These are phyloP conservation scores for Phylloscopus trochilus DNA, from an alignment of 2,113 vertebrate species.

Conservation along the genomic window DNA sequence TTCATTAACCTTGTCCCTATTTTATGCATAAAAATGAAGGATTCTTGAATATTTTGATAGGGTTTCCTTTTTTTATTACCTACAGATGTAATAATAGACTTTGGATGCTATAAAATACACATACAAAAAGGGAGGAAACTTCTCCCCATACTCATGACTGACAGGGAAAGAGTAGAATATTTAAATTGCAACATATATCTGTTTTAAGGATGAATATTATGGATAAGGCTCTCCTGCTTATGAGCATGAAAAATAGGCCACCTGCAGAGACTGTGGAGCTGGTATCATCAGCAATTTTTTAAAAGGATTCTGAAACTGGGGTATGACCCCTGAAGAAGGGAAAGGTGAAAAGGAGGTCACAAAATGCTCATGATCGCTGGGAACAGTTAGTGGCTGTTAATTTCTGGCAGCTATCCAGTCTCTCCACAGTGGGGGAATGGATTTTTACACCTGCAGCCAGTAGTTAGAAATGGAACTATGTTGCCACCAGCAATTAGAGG, in stretches of 20 bases:
- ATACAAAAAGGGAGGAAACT: background rate
- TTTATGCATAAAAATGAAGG: background rate
- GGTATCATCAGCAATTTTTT: fast-evolving
- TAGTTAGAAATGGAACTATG: background rate
- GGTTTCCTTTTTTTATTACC: background rate
- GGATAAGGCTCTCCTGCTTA: background rate
- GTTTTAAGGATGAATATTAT: background rate
- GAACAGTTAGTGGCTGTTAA: background rate
- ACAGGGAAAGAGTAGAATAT: background rate
- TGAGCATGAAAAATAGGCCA: background rate
- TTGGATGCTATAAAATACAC: background rate
- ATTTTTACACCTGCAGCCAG: background rate
- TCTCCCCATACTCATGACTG: background rate
- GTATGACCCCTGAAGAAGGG: background rate
- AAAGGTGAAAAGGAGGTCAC: background rate
- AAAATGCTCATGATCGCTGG: background rate
- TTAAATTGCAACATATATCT: background rate
- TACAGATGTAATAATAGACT: background rate
- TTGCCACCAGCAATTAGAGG: background rate
- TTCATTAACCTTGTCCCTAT: background rate
- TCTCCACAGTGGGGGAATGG: background rate
- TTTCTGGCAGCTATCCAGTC: background rate
- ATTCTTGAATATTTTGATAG: background rate
- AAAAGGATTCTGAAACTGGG: background rate
- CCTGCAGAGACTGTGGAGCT: background rate